phyloP scores from a whole-genome alignment of 2,797 vertebrate species.

The Babyrousa celebensis region DNA sequence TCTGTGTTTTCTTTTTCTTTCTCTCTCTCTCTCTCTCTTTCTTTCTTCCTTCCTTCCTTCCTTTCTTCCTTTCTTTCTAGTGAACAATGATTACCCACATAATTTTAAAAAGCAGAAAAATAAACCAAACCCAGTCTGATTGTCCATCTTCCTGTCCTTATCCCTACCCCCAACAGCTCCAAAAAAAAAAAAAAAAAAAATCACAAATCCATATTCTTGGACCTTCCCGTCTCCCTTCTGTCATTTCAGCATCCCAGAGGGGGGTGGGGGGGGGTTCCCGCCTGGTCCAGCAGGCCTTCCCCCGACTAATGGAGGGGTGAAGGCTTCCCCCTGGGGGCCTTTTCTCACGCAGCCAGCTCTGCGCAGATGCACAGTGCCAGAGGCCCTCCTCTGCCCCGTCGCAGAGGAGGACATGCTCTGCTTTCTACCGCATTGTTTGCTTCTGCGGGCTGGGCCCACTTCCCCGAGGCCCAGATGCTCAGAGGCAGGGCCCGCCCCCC shows the following conservation, averaged over 20 bases:
- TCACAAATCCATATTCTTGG: not conserved
- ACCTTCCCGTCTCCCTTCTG: not conserved
- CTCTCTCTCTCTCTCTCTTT: not conserved
- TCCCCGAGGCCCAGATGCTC: not conserved
- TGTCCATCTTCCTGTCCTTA: not conserved
- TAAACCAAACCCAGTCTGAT: conserved; percentile 59
- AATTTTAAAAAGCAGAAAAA: conserved; percentile 76
- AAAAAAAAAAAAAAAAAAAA: no score
- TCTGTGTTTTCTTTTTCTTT: conserved; percentile 55
- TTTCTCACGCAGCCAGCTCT: fast-evolving
- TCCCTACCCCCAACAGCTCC: not conserved
- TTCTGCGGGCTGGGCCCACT: not conserved
- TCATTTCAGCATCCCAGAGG: not conserved
- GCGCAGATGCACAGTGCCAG: not conserved
- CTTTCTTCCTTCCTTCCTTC: conserved; percentile 26
- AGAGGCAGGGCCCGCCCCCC: not conserved
- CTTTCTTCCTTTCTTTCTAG: conserved; percentile 58
- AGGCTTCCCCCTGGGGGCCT: not conserved
- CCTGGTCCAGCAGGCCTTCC: not conserved
- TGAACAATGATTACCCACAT: conserved; percentile 63
- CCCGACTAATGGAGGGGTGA: not conserved
- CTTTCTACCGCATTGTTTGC: not conserved
- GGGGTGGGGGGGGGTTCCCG: no score
- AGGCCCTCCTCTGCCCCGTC: not conserved
- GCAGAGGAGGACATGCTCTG: fast-evolving